These are phyloP conservation scores for Hemiscyllium ocellatum DNA, from an alignment of 2,113 vertebrate species.

Conservation along the genomic window DNA sequence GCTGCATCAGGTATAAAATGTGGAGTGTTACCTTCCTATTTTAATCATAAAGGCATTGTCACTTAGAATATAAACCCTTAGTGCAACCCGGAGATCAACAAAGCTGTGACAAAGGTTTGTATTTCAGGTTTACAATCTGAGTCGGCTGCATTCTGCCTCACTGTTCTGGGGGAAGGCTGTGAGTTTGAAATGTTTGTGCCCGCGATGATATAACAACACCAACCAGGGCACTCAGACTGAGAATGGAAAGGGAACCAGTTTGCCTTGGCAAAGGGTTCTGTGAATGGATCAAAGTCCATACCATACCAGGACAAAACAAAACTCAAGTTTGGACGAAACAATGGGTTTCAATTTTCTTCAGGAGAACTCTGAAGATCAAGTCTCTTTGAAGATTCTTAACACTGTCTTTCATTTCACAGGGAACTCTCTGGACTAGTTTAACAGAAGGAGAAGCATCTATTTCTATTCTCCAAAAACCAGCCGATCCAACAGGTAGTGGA, in stretches of 20 bases:
- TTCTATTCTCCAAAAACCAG: too few species aligned
- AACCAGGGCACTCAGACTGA: background rate
- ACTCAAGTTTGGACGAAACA: background rate
- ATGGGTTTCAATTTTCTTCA: background rate
- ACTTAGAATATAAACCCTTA: background rate
- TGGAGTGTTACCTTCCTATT: background rate
- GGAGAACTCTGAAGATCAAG: background rate
- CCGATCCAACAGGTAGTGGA: fast-evolving
- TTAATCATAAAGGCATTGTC: background rate
- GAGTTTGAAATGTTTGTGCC: background rate
- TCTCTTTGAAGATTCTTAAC: background rate
- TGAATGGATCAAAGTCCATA: background rate
- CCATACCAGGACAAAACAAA: background rate
- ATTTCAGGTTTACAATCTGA: background rate
- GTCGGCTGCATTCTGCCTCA: background rate
- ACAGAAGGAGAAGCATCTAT: background rate
- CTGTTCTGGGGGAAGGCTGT: background rate
- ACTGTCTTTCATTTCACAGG: background rate
- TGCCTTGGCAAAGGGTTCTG: too few species aligned
- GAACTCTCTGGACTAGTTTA: background rate
- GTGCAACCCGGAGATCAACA: background rate
- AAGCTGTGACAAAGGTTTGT: background rate
- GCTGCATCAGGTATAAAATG: background rate
- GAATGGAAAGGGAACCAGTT: background rate
- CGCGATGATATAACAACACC: background rate